Percentiles rank a stretch among this genome's conserved stretches.
These are phyloP conservation scores for Falco naumanni DNA, from an alignment of 2,797 vertebrate genomes.

Conservation along the genomic window DNA sequence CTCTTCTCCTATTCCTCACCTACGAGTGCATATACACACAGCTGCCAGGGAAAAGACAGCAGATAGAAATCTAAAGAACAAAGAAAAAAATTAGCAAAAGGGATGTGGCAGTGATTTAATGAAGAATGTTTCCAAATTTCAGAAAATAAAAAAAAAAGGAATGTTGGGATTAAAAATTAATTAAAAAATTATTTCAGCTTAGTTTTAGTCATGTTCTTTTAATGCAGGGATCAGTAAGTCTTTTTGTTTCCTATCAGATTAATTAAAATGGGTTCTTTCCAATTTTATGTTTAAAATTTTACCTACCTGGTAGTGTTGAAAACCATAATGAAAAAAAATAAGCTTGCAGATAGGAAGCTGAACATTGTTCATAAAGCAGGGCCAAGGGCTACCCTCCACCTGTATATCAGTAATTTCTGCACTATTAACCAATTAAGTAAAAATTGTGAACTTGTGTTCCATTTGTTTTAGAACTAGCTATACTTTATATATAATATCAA, in stretches of 20 bases:
- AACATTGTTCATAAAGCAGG: not conserved
- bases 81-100: not conserved
- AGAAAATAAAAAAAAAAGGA: not conserved
- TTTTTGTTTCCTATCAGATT: not conserved
- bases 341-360: not conserved
- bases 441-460: not conserved
- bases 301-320: not conserved
- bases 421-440: not conserved
- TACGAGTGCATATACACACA: not conserved
- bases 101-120: not conserved
- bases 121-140: not conserved
- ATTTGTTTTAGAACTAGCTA: not conserved
- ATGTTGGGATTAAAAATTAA: not conserved
- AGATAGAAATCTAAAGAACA: not conserved
- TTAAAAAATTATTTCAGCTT: not conserved
- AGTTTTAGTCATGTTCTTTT: not conserved
- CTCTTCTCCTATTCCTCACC: not conserved
- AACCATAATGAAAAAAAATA: not conserved
- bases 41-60: not conserved
- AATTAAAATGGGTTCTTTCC: not conserved
- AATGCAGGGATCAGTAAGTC: not conserved
- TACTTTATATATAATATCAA: not conserved
- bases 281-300: not conserved
- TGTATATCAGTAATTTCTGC: not conserved
- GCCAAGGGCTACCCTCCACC: not conserved